phyloP scores from a whole-genome alignment of 2,888 invertebrate genomes.

The Macrosiphum euphorbiae region DNA sequence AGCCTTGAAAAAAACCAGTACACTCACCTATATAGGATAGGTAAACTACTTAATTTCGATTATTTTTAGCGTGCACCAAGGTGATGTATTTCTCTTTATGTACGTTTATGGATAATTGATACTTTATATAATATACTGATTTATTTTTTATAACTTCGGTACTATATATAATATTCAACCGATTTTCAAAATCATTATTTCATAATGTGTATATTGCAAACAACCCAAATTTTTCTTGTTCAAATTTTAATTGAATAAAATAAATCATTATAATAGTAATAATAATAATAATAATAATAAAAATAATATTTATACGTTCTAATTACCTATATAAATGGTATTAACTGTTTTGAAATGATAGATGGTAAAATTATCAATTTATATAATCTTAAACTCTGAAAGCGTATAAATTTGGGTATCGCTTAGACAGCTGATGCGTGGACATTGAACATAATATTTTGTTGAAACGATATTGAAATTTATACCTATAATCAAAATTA shows the following conservation, averaged over 20 bases:
- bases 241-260: background rate
- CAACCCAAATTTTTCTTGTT: background rate
- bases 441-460: background rate
- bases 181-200: background rate
- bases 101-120: background rate
- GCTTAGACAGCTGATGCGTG: background rate
- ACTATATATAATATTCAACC: background rate
- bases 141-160: background rate
- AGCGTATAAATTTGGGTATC: background rate
- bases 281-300: no score
- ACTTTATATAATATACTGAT: background rate
- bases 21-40: background rate
- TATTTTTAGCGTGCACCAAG: constrained; percentile 21
- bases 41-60: constrained; percentile 5
- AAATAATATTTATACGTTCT: background rate
- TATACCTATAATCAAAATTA: background rate
- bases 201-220: background rate
- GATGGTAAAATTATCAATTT: background rate
- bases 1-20: constrained; percentile 45
- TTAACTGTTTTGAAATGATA: background rate
- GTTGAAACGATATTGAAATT: background rate
- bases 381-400: background rate
- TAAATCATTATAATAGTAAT: background rate
- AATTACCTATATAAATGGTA: background rate
- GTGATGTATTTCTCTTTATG: background rate